Base-by-base conservation (phyloP, 2,113 vertebrate genomes). In the Amblyopsis rosae region DNA sequence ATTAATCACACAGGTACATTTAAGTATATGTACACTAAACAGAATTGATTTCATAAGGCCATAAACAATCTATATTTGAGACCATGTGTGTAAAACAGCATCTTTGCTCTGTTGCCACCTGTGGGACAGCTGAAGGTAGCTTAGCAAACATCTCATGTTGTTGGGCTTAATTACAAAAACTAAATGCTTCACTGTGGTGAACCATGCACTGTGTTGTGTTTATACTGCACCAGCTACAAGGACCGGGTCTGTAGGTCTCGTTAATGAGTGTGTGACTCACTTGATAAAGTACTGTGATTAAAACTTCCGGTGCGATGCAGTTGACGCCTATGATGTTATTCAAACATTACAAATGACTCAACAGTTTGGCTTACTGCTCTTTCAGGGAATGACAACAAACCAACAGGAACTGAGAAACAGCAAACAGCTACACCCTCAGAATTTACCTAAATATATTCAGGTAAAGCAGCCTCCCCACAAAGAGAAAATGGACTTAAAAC, bases 281-380 rank as follows among this genome's bases (percentile, higher is more conserved):
- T 12, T 11, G 49, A 12, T 51, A 51, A 51, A 51, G 49, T 11
- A 15, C 10, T 11, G 11, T 51, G 13, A 51, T 51, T 15, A 51
- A 51, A 51, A 11, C 49, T 12, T 51, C 49, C 51, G 15, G 51
- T 54, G n/a, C 51, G n/a, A 54, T n/a, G n/a, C 13, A 7, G 58
- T 35, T 6, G 58, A 59, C 7, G 12, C 32, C 32, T 3, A 35
- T 58, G 58, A 55, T 47, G 49, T 51, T 15, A 60, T 51, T 61
- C 70, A 68, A 49, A 32, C 19, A 33, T n/a, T 45, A 67, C 69
- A 77, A 63, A 26, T 72, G 70, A 84, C 70, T 81, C 64, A 69
- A 16, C 19, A 67, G 55, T 45, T 32, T 10, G 35, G 35, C 62
- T 59, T 33, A 65, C 17, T 56, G 76, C 75, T 73, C 80, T 75